Evolutionary conservation across 1,140 invertebrate genomes (phyloP).

Genomic region (Drosophila neocordata): DNA sequence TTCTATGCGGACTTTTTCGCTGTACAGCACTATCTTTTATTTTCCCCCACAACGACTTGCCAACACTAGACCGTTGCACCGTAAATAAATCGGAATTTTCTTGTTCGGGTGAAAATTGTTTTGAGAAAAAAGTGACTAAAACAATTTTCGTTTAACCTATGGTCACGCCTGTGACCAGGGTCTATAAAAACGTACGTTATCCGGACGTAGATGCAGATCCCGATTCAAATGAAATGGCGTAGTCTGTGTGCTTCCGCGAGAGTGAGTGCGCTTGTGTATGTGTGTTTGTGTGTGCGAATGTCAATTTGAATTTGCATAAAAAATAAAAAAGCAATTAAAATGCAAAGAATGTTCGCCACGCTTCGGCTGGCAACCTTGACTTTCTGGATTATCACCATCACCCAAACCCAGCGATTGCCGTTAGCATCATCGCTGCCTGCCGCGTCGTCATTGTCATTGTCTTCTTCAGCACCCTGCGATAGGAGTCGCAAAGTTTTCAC

Average conservation of each 20-base stretch:
- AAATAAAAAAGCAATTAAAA: slow-evolving; percentile 71
- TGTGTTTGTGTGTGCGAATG: slow-evolving; percentile 22
- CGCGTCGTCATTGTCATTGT: slow-evolving; percentile 24
- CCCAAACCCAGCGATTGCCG: slow-evolving; percentile 42
- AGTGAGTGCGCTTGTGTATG: slow-evolving; percentile 37
- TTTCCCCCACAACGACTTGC: slow-evolving; percentile 13
- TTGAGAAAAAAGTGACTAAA: slow-evolving; percentile 1
- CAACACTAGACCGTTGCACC: slow-evolving; percentile 9
- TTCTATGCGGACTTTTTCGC: neutral
- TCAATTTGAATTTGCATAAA: slow-evolving; percentile 68
- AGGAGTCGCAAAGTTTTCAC: slow-evolving; percentile 91
- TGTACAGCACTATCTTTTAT: neutral
- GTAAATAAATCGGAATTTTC: slow-evolving; percentile 30
- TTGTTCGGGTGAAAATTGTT: slow-evolving; percentile 7
- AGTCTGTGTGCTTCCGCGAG: slow-evolving; percentile 3
- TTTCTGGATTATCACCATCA: slow-evolving; percentile 55
- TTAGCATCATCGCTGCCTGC: slow-evolving; percentile 49
- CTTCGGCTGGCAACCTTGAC: slow-evolving; percentile 69
- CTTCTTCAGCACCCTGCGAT: slow-evolving; percentile 85
- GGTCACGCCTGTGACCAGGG: slow-evolving; percentile 31
- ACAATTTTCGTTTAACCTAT: neutral
- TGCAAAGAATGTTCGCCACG: slow-evolving; percentile 75
- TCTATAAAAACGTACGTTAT: neutral
- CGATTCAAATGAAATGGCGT: neutral
- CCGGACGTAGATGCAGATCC: neutral